Evolutionary conservation across 2,888 invertebrate species (phyloP).

Genomic region (Hyles lineata): DNA sequence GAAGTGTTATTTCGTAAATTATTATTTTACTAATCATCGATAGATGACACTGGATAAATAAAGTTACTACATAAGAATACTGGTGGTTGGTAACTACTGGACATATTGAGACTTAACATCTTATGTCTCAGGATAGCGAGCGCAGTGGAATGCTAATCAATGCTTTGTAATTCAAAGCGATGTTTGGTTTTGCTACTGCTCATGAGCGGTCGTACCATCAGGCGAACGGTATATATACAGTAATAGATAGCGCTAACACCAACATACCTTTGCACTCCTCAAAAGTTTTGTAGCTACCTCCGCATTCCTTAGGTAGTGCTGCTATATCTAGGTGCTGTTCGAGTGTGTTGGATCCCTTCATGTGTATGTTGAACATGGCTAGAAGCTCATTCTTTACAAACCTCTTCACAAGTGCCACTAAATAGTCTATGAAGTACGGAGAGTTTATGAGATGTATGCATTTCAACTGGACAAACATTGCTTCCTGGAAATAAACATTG

Average conservation of each 20-base stretch:
- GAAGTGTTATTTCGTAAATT: too few species aligned
- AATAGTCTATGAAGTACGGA: slow-evolving; percentile 87
- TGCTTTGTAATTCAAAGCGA: too few species aligned
- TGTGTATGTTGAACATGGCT: slow-evolving; percentile 80
- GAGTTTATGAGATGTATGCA: slow-evolving; percentile 89
- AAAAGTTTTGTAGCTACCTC: slow-evolving; percentile 78
- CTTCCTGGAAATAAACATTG: slow-evolving; percentile 80
- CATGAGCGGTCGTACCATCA: too few species aligned
- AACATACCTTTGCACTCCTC: slow-evolving; percentile 54
- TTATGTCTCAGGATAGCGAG: too few species aligned
- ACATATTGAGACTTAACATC: too few species aligned
- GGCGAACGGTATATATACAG: too few species aligned
- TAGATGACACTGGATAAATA: neutral
- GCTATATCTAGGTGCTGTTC: slow-evolving; percentile 80
- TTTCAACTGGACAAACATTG: slow-evolving; percentile 82
- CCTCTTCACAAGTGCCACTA: slow-evolving; percentile 87
- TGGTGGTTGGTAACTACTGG: too few species aligned
- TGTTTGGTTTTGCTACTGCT: too few species aligned
- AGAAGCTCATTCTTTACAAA: slow-evolving; percentile 89
- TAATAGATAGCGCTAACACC: neutral
- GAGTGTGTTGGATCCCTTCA: slow-evolving; percentile 71
- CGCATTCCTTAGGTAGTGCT: slow-evolving; percentile 85
- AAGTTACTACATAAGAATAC: neutral
- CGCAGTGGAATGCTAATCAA: too few species aligned
- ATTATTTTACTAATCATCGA: neutral